Evolutionary conservation across 1,140 invertebrate genomes (phyloP).

Genomic region (Acromyrmex charruanus): DNA sequence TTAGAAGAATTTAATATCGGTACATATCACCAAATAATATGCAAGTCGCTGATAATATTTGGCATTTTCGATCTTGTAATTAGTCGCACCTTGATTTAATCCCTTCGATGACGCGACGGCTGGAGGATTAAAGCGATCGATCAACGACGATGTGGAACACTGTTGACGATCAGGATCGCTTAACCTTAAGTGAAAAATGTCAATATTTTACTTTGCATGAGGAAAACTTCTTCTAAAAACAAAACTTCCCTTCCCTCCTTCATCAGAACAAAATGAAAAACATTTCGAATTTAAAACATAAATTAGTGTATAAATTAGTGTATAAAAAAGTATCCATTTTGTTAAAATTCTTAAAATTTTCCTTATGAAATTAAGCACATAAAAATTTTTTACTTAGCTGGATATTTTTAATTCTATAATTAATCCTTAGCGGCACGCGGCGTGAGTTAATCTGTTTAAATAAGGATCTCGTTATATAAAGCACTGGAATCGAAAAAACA

Average conservation of each 20-base stretch:
- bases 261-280: background rate
- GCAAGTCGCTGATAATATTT: constrained; percentile 51
- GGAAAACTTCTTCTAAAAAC: background rate
- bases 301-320: background rate
- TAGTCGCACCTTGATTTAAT: constrained; percentile 59
- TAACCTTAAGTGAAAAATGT: constrained; percentile 32
- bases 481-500: constrained; percentile 12
- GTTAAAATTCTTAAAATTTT: background rate
- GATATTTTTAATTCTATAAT: constrained; percentile 33
- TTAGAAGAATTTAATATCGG: constrained; percentile 75
- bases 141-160: constrained; percentile 35
- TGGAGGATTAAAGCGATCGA: constrained; percentile 51
- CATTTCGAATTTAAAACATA: constrained; percentile 2
- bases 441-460: constrained; percentile 35
- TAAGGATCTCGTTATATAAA: background rate
- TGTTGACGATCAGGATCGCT: constrained; percentile 43
- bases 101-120: background rate
- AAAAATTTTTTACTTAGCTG: background rate
- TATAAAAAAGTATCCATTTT: background rate
- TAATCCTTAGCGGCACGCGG: background rate
- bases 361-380: background rate
- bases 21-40: constrained; percentile 52
- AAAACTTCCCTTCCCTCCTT: background rate
- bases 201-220: constrained; percentile 38
- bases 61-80: constrained; percentile 18